Percentiles rank a stretch among this genome's conserved stretches.
Conservation (phyloP, 2,797 vertebrate species). For the Micrastur ruficollis region DNA sequence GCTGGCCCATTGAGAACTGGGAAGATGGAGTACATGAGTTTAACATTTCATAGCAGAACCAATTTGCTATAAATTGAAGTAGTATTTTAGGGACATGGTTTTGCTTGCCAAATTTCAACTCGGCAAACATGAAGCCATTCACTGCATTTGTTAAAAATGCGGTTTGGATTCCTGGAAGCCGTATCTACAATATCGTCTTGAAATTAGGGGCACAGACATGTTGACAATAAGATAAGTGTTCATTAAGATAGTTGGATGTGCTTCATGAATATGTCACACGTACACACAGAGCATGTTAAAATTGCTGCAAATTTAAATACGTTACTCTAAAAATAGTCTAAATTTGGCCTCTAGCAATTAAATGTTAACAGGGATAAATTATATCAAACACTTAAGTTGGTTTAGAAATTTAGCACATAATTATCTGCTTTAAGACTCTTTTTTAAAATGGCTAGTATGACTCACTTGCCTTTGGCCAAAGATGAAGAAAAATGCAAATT, state of each 20-base stretch:
- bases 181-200: neutral
- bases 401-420: neutral
- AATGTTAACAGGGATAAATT: neutral
- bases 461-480: neutral
- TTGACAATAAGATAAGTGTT: neutral
- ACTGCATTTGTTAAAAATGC: neutral
- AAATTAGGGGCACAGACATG: neutral
- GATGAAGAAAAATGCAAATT: neutral
- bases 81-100: neutral
- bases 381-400: neutral
- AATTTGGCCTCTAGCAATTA: neutral
- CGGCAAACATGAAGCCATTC: neutral
- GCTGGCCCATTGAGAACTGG: neutral
- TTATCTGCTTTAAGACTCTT: neutral
- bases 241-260: neutral
- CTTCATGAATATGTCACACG: neutral
- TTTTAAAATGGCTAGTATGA: neutral
- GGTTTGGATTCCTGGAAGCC: neutral
- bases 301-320: fast-evolving
- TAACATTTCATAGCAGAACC: neutral
- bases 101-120: neutral
- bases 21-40: neutral
- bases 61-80: neutral
- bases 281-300: neutral
- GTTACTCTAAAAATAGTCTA: neutral